Conservation (phyloP, 2,113 vertebrate genomes). For the Perca flavescens region DNA sequence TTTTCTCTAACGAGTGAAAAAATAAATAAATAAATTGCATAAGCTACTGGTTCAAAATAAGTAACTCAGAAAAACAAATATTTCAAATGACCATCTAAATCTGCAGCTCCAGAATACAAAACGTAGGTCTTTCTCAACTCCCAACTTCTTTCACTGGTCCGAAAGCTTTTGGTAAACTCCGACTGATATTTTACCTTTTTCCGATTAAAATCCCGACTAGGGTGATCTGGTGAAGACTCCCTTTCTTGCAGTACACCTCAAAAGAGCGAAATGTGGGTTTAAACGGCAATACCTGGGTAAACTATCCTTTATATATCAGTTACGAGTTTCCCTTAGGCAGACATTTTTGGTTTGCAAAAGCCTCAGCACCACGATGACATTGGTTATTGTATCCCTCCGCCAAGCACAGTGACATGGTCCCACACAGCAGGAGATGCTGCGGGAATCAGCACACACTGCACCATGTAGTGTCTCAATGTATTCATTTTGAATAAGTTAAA, state of each 20-base stretch:
- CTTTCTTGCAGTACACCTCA: constrained; percentile 81
- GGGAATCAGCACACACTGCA: constrained; percentile 30
- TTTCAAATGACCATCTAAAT: constrained; percentile 16
- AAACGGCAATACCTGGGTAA: constrained; percentile 61
- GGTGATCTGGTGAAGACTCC: constrained; percentile 83
- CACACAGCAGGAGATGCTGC: constrained; percentile 70
- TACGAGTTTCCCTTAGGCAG: constrained; percentile 97
- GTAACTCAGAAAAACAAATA: constrained; percentile 5
- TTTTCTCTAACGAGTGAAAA: not conserved
- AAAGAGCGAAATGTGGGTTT: constrained; percentile 71
- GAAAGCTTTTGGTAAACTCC: constrained; percentile 77
- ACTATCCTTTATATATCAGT: constrained; percentile 89
- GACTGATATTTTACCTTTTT: constrained; percentile 87
- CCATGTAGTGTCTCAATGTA: too few relatives aligned
- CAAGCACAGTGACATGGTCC: constrained; percentile 68
- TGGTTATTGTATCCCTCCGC: constrained; percentile 91
- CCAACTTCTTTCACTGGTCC: constrained; percentile 86
- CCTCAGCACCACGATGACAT: constrained; percentile 91
- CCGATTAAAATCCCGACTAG: constrained; percentile 88
- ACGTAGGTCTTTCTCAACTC: constrained; percentile 78
- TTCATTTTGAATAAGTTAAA: too few relatives aligned
- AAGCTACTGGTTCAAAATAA: not conserved
- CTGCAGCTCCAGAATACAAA: constrained; percentile 43
- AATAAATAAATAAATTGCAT: not conserved
- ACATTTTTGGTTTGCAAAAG: constrained; percentile 93